These are phyloP conservation scores for Xestoiulus laeticollis DNA, from an alignment of 2,888 invertebrate species.

Conservation along the genomic window DNA sequence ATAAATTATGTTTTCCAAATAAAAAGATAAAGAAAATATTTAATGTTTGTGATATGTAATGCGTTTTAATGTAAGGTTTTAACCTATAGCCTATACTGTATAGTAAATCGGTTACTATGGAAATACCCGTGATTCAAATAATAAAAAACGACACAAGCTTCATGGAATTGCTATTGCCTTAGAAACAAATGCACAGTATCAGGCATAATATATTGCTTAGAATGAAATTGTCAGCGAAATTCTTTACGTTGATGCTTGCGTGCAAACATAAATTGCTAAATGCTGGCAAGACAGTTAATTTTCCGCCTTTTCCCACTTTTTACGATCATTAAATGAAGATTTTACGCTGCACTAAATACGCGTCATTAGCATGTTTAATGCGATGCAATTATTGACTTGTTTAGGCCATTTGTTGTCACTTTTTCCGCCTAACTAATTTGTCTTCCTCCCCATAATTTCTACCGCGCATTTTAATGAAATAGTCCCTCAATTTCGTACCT, in stretches of 20 bases:
- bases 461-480: neutral
- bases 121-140: too few relatives aligned
- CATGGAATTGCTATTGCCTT: too few relatives aligned
- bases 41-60: too few relatives aligned
- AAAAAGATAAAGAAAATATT: too few relatives aligned
- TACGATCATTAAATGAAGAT: conserved; percentile 45
- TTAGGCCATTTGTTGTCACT: conserved; percentile 14
- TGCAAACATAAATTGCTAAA: neutral
- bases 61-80: too few relatives aligned
- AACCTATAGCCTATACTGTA: too few relatives aligned
- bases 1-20: too few relatives aligned
- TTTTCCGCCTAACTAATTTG: conserved; percentile 36
- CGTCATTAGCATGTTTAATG: conserved; percentile 47
- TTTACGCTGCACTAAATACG: conserved; percentile 45
- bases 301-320: conserved; percentile 23
- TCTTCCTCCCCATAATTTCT: neutral
- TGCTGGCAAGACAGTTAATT: conserved; percentile 31
- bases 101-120: too few relatives aligned
- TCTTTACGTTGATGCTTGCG: neutral
- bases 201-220: neutral
- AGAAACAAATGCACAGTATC: too few relatives aligned
- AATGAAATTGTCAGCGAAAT: neutral
- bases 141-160: too few relatives aligned
- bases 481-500: neutral
- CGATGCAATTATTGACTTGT: conserved; percentile 46